phyloP scores from a whole-genome alignment of 2,113 vertebrate genomes.

The Amia ocellicauda region DNA sequence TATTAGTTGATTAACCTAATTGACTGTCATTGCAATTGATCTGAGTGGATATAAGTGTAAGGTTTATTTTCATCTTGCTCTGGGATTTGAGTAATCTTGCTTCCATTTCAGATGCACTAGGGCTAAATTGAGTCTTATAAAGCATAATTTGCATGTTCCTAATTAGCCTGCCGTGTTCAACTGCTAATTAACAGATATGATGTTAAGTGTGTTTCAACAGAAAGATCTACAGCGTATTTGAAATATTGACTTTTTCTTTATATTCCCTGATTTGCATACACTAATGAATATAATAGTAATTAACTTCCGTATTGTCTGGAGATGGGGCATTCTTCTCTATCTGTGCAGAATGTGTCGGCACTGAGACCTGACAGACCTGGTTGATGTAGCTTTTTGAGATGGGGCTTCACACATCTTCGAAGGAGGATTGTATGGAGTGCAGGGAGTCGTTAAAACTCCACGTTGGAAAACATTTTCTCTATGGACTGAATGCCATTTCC shows the following conservation, averaged over 20 bases:
- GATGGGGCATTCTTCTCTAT: slow-evolving; percentile 13
- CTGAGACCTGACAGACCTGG: neutral
- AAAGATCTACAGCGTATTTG: slow-evolving; percentile 42
- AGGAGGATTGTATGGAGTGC: too few species aligned
- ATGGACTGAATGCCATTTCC: too few species aligned
- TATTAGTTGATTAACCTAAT: slow-evolving; percentile 72
- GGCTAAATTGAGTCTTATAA: slow-evolving; percentile 30
- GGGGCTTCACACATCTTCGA: too few species aligned
- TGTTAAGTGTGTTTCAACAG: slow-evolving; percentile 48
- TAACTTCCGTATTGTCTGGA: slow-evolving; percentile 24
- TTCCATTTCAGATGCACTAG: slow-evolving; percentile 56
- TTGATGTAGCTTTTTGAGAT: neutral
- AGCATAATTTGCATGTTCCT: slow-evolving; percentile 66
- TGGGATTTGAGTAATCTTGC: slow-evolving; percentile 41
- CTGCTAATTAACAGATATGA: slow-evolving; percentile 63
- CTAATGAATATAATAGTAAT: slow-evolving; percentile 29
- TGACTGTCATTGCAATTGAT: slow-evolving; percentile 54
- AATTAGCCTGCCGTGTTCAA: slow-evolving; percentile 66
- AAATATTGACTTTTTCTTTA: slow-evolving; percentile 28
- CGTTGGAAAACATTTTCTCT: too few species aligned
- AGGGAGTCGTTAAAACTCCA: too few species aligned
- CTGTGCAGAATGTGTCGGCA: slow-evolving; percentile 12
- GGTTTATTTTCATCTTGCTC: slow-evolving; percentile 32
- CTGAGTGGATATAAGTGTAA: slow-evolving; percentile 30
- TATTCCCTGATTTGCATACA: slow-evolving; percentile 24